A percentile compares a stretch with the other conserved stretches of the same genome.
phyloP scores from a whole-genome alignment of 2,113 vertebrate genomes.

The Pseudopodoces humilis region DNA sequence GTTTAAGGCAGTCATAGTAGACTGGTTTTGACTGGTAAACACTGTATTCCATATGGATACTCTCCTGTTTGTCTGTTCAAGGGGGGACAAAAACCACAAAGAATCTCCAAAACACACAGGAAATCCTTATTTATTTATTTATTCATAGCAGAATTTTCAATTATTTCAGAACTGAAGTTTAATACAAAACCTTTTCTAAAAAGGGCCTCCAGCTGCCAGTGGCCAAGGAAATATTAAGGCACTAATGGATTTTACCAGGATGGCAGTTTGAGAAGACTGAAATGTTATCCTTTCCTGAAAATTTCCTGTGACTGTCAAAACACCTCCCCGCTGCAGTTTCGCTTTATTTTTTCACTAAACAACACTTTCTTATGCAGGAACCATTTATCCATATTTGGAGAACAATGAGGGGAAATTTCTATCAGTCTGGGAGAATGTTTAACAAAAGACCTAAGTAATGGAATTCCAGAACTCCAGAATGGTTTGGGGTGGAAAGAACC shows the following conservation, averaged over 20 bases:
- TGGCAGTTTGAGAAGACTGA: not conserved
- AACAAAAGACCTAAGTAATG: not conserved
- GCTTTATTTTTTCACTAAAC: not conserved
- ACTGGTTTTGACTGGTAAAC: not conserved
- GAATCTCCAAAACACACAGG: not conserved
- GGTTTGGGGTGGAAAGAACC: not conserved
- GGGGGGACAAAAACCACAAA: not conserved
- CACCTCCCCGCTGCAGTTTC: not conserved
- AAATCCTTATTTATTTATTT: not conserved
- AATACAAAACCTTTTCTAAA: not conserved
- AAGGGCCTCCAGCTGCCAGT: not conserved
- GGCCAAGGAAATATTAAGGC: not conserved
- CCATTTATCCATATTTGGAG: not conserved
- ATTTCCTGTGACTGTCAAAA: not conserved
- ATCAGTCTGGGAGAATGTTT: not conserved
- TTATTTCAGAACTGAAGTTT: not conserved
- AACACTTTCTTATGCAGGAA: not conserved
- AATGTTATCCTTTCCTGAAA: not conserved
- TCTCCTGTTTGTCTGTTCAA: not conserved
- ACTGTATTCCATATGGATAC: accelerated
- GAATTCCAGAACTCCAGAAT: not conserved
- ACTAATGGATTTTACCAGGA: not conserved
- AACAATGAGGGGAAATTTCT: not conserved
- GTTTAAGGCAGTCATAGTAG: not conserved
- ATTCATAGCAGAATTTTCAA: not conserved